Evolutionary conservation across 2,888 invertebrate species (phyloP), one percentile per base, ranked within the genome.

Genomic region (Callinectes sapidus): DNA sequence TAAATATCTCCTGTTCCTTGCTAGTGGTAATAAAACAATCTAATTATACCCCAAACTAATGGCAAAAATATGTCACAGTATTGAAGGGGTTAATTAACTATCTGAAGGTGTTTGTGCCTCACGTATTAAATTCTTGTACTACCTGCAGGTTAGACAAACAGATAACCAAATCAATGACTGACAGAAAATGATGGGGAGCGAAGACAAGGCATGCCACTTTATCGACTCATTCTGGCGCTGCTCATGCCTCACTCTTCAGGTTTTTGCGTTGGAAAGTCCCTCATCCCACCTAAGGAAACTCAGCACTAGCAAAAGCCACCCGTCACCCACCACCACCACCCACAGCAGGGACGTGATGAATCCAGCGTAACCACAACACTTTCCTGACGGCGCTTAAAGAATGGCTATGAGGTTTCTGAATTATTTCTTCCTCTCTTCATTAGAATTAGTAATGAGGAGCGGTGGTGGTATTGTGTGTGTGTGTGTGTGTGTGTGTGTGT

Each of bases 401-500:
- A 71, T n/a, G 28, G 71, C n/a, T 23, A 71, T 71, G 28, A 71
- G 28, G 23, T 28, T 71, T 28, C 28, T 71, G n/a, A 6, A 13
- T 71, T 71, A 8, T 71, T 71, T 71, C n/a, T 61, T 61, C 23
- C 23, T 23, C 61, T 18, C 28, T 71, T 10, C 28, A 71, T 71
- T 28, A 71, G n/a, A 71, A 71, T 71, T n/a, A 71, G n/a, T 71
- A 28, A 71, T 71, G n/a, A 28, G n/a, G 10, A n/a, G 13, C 6
- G 71, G 39, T 86, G 86, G 32, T 35, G 32, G 86, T 39, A 42
- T 5, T 35, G 32, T 39, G 39, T 86, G 86, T 42, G 42, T 39
- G 39, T 42, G 42, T 71, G 71, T 28, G 61, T 89, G 61, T 89
- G 89, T 66, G 35, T 89, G 61, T 61, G 39, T 89, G 89, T 71